A percentile compares a stretch with the other conserved stretches of the same genome.
Conservation (phyloP, 2,113 vertebrate genomes). For the Colossoma macropomum region DNA sequence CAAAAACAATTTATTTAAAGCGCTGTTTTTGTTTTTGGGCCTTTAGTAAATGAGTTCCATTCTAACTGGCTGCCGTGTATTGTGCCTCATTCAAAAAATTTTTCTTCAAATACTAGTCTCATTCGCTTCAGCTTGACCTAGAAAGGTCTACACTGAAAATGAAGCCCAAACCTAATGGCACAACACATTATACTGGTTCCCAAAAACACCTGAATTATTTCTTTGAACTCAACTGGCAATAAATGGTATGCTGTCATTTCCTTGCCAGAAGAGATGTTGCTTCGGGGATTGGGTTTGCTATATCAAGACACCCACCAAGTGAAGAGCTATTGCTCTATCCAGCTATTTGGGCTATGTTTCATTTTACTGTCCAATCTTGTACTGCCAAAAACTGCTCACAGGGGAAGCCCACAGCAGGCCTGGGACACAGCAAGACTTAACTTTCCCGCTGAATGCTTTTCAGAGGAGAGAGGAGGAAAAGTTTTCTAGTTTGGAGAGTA, state of each 20-base stretch:
- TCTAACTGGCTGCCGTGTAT: too few species aligned
- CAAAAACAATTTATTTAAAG: too few species aligned
- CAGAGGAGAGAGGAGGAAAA: not conserved
- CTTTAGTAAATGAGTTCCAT: too few species aligned
- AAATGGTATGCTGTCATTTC: not conserved
- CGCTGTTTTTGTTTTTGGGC: too few species aligned
- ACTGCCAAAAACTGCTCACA: slow-evolving; percentile 38
- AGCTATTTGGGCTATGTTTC: slow-evolving; percentile 51
- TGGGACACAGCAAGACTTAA: slow-evolving; percentile 26
- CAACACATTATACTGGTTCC: slow-evolving; percentile 10
- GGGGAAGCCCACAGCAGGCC: slow-evolving; percentile 18
- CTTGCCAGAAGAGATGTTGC: slow-evolving; percentile 29
- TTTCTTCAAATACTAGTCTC: slow-evolving; percentile 3
- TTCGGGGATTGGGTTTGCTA: not conserved
- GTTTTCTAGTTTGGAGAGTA: slow-evolving; percentile 3
- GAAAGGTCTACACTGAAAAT: not conserved
- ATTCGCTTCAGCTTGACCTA: not conserved
- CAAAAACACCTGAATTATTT: slow-evolving; percentile 27
- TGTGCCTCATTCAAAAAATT: not conserved
- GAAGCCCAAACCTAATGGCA: not conserved
- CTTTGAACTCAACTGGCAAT: slow-evolving; percentile 17
- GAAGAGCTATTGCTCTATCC: slow-evolving; percentile 45
- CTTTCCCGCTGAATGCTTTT: slow-evolving; percentile 21
- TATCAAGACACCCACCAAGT: slow-evolving; percentile 4
- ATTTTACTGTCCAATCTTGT: slow-evolving; percentile 41